Percentiles rank a stretch among this genome's conserved stretches.
Conservation (phyloP, 2,888 invertebrate species). For the Amblyjoppa fuscipennis region DNA sequence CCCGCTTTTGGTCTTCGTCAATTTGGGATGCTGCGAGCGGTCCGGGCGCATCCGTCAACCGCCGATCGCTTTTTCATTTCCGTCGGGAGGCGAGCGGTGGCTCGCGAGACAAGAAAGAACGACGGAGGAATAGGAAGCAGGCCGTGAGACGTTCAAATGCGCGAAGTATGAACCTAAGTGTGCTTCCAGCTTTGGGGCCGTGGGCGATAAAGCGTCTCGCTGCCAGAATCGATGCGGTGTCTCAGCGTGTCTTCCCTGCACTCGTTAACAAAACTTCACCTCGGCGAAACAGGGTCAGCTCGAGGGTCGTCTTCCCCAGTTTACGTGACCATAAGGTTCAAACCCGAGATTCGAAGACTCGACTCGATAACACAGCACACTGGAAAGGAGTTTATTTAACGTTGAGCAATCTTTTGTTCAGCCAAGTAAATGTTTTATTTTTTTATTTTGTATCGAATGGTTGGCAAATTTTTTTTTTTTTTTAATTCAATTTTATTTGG, state of each 20-base stretch:
- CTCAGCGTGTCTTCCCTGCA: constrained; percentile 15
- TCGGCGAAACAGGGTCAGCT: constrained; percentile 58
- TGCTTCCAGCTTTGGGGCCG: background rate
- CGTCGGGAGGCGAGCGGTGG: background rate
- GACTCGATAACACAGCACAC: background rate
- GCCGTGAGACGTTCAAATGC: background rate
- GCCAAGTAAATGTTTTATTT: too few relatives aligned
- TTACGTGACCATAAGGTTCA: constrained; percentile 58
- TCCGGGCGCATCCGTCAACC: background rate
- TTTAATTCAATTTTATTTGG: too few relatives aligned
- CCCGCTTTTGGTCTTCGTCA: background rate
- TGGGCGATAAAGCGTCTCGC: background rate
- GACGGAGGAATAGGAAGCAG: background rate
- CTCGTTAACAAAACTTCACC: constrained; percentile 50
- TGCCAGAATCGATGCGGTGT: background rate
- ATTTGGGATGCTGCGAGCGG: background rate
- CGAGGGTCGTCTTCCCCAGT: constrained; percentile 46
- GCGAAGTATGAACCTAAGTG: background rate
- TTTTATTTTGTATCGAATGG: too few relatives aligned
- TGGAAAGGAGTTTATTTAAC: background rate
- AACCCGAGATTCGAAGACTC: constrained; percentile 30
- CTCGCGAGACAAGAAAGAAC: constrained; percentile 9
- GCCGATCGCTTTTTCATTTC: constrained; percentile 34
- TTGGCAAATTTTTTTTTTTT: too few relatives aligned
- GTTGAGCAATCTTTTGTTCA: background rate